phyloP scores from a whole-genome alignment of 2,888 invertebrate genomes.

The Diachrysia chrysitis region DNA sequence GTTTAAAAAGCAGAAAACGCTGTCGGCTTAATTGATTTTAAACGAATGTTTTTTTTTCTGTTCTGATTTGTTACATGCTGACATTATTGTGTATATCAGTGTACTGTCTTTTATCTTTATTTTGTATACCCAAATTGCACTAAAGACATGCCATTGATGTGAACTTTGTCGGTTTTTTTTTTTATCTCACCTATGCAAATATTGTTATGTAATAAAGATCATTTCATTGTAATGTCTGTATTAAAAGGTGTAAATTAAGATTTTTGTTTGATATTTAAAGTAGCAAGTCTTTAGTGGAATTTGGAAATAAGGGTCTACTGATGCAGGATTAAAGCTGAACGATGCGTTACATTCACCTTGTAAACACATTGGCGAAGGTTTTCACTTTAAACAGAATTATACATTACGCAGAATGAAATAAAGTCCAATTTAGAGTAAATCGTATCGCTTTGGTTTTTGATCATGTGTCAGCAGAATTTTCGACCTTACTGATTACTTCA shows the following conservation, averaged over 20 bases:
- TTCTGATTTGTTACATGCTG: neutral
- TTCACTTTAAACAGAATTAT: neutral
- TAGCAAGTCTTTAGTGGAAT: neutral
- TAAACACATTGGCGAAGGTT: neutral
- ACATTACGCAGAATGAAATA: neutral
- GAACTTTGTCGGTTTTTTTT: too few species aligned
- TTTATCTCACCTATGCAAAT: too few species aligned
- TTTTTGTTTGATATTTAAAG: too few species aligned
- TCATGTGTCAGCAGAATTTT: neutral
- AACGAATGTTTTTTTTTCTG: neutral
- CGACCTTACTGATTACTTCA: slow-evolving; percentile 41
- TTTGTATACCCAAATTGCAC: neutral
- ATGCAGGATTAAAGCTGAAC: neutral
- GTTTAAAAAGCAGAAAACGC: neutral
- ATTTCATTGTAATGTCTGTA: too few species aligned
- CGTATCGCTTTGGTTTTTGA: neutral
- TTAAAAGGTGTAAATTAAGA: too few species aligned
- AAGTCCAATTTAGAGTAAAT: neutral
- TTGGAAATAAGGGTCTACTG: neutral
- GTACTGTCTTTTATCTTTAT: neutral
- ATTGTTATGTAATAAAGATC: too few species aligned
- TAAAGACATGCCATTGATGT: neutral
- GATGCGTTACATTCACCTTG: slow-evolving; percentile 1
- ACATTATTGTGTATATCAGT: neutral
- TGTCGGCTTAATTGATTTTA: neutral